phyloP scores from a whole-genome alignment of 2,113 vertebrate genomes.

The Lutjanus erythropterus region DNA sequence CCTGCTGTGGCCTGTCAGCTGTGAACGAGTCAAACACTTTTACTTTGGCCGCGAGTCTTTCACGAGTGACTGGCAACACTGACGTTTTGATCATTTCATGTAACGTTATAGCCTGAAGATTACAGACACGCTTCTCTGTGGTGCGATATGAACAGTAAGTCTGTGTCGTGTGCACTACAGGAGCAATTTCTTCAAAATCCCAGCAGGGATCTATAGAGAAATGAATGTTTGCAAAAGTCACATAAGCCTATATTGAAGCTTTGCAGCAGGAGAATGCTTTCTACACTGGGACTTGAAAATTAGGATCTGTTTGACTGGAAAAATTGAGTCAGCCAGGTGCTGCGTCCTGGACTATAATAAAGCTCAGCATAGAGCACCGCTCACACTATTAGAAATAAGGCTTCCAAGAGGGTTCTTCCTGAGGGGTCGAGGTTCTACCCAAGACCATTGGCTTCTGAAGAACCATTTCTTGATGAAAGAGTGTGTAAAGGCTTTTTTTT shows the following conservation, averaged over 20 bases:
- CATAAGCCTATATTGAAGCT: conserved; percentile 36
- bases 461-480: no score
- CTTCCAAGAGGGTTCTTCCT: no score
- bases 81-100: neutral
- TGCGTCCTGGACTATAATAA: conserved; percentile 47
- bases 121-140: neutral
- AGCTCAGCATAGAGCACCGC: conserved; percentile 37
- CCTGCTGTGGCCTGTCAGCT: conserved; percentile 6
- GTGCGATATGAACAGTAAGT: conserved; percentile 21
- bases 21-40: neutral
- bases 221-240: conserved; percentile 59
- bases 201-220: conserved; percentile 39
- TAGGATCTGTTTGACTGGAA: conserved; percentile 52
- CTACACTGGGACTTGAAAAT: conserved; percentile 29
- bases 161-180: neutral
- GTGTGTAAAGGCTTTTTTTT: no score
- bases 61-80: neutral
- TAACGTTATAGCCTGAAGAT: neutral
- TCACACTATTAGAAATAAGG: no score
- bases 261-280: conserved; percentile 16
- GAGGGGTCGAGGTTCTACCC: no score
- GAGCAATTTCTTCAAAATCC: conserved; percentile 16
- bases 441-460: no score
- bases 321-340: conserved; percentile 52
- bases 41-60: conserved; percentile 2